Base-by-base conservation (phyloP, 2,888 invertebrate species). In the Cecidostiba fungosa region DNA sequence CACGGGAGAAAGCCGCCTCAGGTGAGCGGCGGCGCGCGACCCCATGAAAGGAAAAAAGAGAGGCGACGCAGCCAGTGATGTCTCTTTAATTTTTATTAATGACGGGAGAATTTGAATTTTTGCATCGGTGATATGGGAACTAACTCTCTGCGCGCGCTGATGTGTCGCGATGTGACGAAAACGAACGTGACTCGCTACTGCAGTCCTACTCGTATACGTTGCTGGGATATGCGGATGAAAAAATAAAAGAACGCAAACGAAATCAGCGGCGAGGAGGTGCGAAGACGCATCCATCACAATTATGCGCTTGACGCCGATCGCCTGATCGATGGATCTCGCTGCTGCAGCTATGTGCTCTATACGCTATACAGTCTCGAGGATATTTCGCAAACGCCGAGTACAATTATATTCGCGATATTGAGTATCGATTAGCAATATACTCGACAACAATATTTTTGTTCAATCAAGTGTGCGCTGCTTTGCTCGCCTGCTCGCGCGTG, bases 81-180 rank as follows among this genome's bases (percentile, higher is more conserved):
- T 93, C 93, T 93, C 93, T 93, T 93, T 93, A 93, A 93, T 93
- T 93, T 93, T 93, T 93, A 93, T 93, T 93, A 93, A 93, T 93
- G 93, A 93, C 92, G 85, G 84, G 86, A 86, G 89, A 91, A 93
- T 93, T 93, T 93, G 92, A 93, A 93, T 93, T 92, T 93, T 90
- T 93, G 93, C 92, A 93, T 93, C 90, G 88, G 90, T 92, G 93
- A 93, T 93, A 93, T 93, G 93, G 93, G 93, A 93, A 93, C 92
- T 85, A 72, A 0, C 47, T 76, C 86, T 6, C 14, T 19, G 23
- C 32, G 43, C 39, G 23, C 59, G 59, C 8, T n/a, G 5, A 36
- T 10, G 39, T 12, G n/a, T 23, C 36, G 14, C 54, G 59, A 3
- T 12, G 70, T 6, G 32, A 79, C 43, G 14, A 79, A 39, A 73